Percentiles rank a stretch among this genome's conserved stretches.
Evolutionary conservation across 2,888 invertebrate species (phyloP).

Genomic region (Sipha maydis): DNA sequence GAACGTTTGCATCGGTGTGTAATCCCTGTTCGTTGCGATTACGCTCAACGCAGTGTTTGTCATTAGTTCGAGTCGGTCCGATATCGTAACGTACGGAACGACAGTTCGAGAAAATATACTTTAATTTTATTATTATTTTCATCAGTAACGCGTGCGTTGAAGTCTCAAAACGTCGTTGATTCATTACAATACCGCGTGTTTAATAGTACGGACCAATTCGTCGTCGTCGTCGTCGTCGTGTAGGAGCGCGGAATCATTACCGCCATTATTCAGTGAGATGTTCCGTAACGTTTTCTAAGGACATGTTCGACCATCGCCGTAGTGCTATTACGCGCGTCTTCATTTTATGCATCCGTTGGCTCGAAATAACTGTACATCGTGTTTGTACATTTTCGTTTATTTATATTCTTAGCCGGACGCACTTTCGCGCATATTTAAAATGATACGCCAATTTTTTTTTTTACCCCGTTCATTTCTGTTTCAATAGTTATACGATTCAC

Average conservation of each 20-base stretch:
- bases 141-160: too few relatives aligned
- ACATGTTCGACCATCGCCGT: constrained; percentile 5
- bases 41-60: not conserved
- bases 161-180: not conserved
- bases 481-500: constrained; percentile 32
- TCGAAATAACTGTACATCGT: constrained; percentile 5
- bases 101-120: too few relatives aligned
- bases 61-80: too few relatives aligned
- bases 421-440: not conserved
- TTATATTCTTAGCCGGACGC: not conserved
- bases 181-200: too few relatives aligned
- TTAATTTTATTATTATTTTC: too few relatives aligned
- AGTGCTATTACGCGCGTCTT: too few relatives aligned
- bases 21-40: not conserved
- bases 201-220: not conserved
- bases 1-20: too few relatives aligned
- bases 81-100: too few relatives aligned
- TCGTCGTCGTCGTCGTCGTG: constrained; percentile 4
- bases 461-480: constrained; percentile 17
- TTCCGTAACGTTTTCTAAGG: constrained; percentile 15
- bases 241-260: constrained; percentile 21
- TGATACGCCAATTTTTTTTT: not conserved
- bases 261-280: constrained; percentile 23
- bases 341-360: not conserved
- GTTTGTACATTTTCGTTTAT: not conserved